A percentile compares a stretch with the other conserved stretches of the same genome.
These are phyloP conservation scores for Pelagia noctiluca DNA, from an alignment of 30 jellyfish, hydroid and myxozoan species.

Conservation along the genomic window DNA sequence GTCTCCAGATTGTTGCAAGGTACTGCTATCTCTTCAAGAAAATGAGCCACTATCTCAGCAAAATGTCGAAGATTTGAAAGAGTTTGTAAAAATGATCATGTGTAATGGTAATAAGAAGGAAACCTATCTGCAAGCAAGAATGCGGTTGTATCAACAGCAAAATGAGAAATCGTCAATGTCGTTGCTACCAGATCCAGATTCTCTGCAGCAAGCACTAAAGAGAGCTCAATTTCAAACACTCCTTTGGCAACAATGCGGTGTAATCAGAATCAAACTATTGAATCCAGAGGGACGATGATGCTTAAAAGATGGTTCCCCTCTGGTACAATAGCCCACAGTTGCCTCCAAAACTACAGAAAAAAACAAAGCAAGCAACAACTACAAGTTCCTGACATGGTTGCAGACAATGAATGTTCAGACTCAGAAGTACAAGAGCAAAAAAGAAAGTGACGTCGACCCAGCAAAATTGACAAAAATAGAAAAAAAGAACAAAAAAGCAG, in stretches of 20 bases:
- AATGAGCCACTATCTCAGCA: too few species aligned
- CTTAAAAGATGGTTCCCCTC: too few species aligned
- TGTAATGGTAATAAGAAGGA: background rate
- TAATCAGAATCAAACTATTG: too few species aligned
- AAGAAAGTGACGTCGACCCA: constrained; percentile 16
- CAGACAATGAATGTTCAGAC: constrained; percentile 19
- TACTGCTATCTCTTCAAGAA: constrained; percentile 1
- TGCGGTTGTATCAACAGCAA: background rate
- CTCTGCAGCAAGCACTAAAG: too few species aligned
- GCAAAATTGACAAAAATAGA: background rate
- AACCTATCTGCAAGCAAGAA: constrained; percentile 2
- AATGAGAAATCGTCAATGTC: too few species aligned
- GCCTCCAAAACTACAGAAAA: constrained; percentile 29
- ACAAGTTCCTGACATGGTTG: constrained; percentile 28
- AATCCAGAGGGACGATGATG: too few species aligned
- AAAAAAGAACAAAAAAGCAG: constrained; percentile 4
- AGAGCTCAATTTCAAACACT: too few species aligned
- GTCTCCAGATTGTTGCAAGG: background rate
- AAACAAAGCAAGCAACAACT: constrained; percentile 23
- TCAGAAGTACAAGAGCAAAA: constrained; percentile 12
- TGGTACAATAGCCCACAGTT: too few species aligned
- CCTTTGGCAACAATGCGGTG: too few species aligned
- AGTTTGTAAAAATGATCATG: background rate
- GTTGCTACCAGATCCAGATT: too few species aligned
- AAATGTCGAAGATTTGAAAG: background rate